These are phyloP conservation scores for Bicyclus anynana DNA, from an alignment of 1,140 invertebrate species.

Conservation along the genomic window DNA sequence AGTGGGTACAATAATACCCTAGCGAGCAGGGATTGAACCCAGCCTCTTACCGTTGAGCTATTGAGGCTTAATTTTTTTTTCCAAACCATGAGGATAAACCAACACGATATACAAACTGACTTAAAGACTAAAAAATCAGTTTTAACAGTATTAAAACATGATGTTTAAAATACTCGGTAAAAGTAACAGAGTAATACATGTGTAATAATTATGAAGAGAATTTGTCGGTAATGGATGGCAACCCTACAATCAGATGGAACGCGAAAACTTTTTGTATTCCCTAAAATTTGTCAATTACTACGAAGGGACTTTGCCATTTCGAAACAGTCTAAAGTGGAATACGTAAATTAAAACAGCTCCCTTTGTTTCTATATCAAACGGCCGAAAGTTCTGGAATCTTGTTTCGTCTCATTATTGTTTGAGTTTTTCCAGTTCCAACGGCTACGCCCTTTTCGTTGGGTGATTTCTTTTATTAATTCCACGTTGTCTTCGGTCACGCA, in stretches of 20 bases:
- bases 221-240: not conserved
- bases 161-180: too few relatives aligned
- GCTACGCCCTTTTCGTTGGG: conserved; percentile 31
- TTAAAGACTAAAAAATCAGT: too few relatives aligned
- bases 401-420: conserved; percentile 44
- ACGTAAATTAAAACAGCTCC: conserved; percentile 45
- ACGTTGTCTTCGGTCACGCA: conserved; percentile 27
- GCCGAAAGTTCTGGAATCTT: conserved; percentile 44
- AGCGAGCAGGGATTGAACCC: too few relatives aligned
- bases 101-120: too few relatives aligned
- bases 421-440: conserved; percentile 29
- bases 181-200: too few relatives aligned
- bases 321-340: conserved; percentile 39
- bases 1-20: too few relatives aligned
- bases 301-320: conserved; percentile 42
- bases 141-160: too few relatives aligned
- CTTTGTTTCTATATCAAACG: conserved; percentile 52
- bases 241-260: conserved; percentile 30
- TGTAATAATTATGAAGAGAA: too few relatives aligned
- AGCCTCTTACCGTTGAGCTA: too few relatives aligned
- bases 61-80: too few relatives aligned
- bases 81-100: too few relatives aligned
- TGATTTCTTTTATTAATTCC: conserved; percentile 37
- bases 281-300: conserved; percentile 61
- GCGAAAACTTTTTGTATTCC: conserved; percentile 50